Base-by-base conservation (phyloP, 2,113 vertebrate genomes). In the Otis tarda region DNA sequence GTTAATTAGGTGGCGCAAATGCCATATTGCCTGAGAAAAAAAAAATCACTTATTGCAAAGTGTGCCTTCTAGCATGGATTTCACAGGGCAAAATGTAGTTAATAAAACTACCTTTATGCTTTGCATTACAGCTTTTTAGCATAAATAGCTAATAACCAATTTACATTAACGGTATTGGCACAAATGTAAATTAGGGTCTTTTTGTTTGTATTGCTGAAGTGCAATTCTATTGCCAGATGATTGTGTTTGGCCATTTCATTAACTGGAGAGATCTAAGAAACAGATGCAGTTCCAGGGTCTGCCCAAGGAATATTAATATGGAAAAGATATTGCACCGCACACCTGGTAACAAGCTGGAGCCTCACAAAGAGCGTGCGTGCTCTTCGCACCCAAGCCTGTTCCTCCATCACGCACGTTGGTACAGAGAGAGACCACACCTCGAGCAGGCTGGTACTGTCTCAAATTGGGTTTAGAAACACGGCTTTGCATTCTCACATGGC, bases 121-220 rank as follows among this genome's bases (percentile, higher is more conserved):
- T 97, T 97, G 90, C 97, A 95, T 94, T 96, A 95, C 83, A 94
- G 80, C 90, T 97, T 95, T 95, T 97, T 96, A 98, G 79, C 95
- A 97, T 97, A 98, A 98, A 97, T 57, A 96, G 94, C 93, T 97
- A 98, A 97, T 97, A 98, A 97, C 93, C 95, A 97, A 98, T 98
- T 97, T 98, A 94, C 95, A 97, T 98, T 97, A 97, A 97, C 92
- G 73, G 73, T 73, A 83, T 91, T 90, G 95, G 96, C 88, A 97
- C 92, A 97, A 95, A 98, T 97, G 97, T 96, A 98, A 98, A 97
- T 97, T 91, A 96, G 83, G 50, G 68, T 89, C 50, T 90, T 96
- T 96, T 96, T 97, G 80, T 96, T 96, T 96, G 87, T 84, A 61
- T 94, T 94, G 53, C 82, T 82, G 73, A 93, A 95, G 56, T 84